Base-by-base conservation (phyloP, 2,888 invertebrate genomes). In the Cyaniris semiargus region DNA sequence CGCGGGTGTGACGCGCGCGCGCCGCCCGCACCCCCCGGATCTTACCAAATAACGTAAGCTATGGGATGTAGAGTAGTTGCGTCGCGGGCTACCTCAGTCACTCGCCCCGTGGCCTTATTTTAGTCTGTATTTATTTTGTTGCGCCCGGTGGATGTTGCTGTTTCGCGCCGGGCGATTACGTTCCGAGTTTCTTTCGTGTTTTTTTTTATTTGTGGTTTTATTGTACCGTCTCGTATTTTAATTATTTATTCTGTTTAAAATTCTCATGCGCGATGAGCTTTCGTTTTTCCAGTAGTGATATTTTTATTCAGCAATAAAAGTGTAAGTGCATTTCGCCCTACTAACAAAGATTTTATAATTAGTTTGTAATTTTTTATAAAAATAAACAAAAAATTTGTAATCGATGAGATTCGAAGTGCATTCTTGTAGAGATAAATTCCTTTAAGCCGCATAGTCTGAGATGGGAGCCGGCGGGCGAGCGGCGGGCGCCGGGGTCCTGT, bases 261-360 rank as follows among this genome's bases (percentile, higher is more conserved):
- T 89, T 90, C 88, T 91, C 90, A 88, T 87, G 87, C 89, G 87
- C 86, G 86, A 86, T 85, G 90, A 90, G 90, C 91, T 88, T 89
- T 91, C 89, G 91, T 92, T 92, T 74, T 93, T 93, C 91, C 92
- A 92, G 87, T 92, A 93, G 94, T 94, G 94, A 94, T 94, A 94
- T 94, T 94, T 89, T 91, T 89, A 91, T 90, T 88, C 90, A 94
- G 94, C 94, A 94, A 94, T 94, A 94, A 93, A 87, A 85, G 86
- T 86, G 84, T 88, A 90, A 90, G 91, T 92, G 93, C 93, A 93
- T 94, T 94, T 93, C 90, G 89, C 88, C 88, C 84, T 84, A 86
- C 85, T 87, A 87, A 86, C 86, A 85, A 87, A 84, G 84, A 86
- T 87, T 85, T 88, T 90, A 90, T 90, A 87, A 88, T 91, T 90